phyloP scores from a whole-genome alignment of 1,140 invertebrate genomes.

The Eurytemora carolleeae region DNA sequence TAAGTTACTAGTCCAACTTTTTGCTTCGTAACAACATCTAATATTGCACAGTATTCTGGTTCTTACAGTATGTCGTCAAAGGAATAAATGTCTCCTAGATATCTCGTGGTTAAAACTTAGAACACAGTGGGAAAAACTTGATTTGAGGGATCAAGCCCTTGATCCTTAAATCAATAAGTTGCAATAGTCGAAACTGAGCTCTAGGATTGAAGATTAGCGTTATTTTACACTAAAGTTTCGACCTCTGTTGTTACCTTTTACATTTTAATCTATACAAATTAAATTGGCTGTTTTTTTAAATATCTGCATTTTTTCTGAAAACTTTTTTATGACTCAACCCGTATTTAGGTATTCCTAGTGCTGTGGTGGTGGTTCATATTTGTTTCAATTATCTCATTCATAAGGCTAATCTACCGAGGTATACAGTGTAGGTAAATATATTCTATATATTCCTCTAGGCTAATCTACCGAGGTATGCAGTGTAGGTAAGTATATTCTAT shows the following conservation, averaged over 20 bases:
- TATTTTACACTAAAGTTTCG: neutral
- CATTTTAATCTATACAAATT: neutral
- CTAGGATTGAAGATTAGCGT: neutral
- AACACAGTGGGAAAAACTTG: no score
- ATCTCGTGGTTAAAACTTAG: no score
- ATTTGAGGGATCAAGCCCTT: no score
- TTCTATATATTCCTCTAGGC: neutral
- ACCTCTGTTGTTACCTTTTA: no score
- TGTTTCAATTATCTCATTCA: neutral
- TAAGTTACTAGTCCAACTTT: no score
- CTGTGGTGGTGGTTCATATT: constrained; percentile 13
- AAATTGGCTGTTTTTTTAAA: neutral
- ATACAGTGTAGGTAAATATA: neutral
- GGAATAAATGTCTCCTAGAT: no score
- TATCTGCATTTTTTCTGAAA: neutral
- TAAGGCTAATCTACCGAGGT: neutral
- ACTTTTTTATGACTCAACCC: no score
- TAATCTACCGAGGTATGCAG: no score
- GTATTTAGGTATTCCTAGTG: constrained; percentile 10
- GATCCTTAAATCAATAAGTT: neutral
- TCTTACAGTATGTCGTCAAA: no score
- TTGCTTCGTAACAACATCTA: no score
- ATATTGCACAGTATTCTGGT: no score
- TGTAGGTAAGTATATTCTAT: no score
- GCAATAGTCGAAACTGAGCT: neutral